Evolutionary conservation across 2,113 vertebrate species (phyloP), one percentile per base, ranked within the genome.

Genomic region (Anguilla rostrata): DNA sequence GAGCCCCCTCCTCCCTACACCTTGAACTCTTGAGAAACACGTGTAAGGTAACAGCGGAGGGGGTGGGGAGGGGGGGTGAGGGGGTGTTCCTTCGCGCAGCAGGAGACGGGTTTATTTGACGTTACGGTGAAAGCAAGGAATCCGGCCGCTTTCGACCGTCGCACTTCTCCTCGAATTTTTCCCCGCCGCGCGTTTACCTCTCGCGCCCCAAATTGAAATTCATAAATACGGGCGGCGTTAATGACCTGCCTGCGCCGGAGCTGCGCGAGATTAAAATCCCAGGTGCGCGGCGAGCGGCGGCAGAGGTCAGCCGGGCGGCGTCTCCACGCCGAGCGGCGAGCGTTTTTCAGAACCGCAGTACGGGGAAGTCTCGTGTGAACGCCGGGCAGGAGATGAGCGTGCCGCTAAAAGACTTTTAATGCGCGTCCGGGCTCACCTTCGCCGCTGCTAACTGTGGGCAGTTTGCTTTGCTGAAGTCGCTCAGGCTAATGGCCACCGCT

Each of bases 11-110:
- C 26, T 81, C 80, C 78, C 60, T 78, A 41, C 43, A 84, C 84
- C 41, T 53, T 49, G 39, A 46, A 84, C 60, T 78, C 83, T 3
- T n/a, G 63, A 79, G 66, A 60, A 60, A 81, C 46, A 81, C 34
- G 18, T 18, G 43, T 39, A 83, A 83, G 43, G 81, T 83, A 41
- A 46, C 40, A 6, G 1, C 9, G 29, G 29, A 18, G 78, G 29
- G 29, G 34, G 39, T 49, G 34, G 11, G 5, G 46, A 34, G 34
- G 34, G 34, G 82, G 34, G 34, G 34, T 34, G 34, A 34, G 34
- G 34, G 34, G 34, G 34, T 1, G 34, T 34, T 34, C 1, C 1
- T 18, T 60, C 57, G 3, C 0, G 12, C 53, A 34, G 26, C 34
- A 34, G 34, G 1, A 34, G 34, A 34, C 34, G 1, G 34, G 34